A percentile compares a stretch with the other conserved stretches of the same genome.
Evolutionary conservation across 2,888 invertebrate genomes (phyloP).

Genomic region (Eupithecia abbreviata): DNA sequence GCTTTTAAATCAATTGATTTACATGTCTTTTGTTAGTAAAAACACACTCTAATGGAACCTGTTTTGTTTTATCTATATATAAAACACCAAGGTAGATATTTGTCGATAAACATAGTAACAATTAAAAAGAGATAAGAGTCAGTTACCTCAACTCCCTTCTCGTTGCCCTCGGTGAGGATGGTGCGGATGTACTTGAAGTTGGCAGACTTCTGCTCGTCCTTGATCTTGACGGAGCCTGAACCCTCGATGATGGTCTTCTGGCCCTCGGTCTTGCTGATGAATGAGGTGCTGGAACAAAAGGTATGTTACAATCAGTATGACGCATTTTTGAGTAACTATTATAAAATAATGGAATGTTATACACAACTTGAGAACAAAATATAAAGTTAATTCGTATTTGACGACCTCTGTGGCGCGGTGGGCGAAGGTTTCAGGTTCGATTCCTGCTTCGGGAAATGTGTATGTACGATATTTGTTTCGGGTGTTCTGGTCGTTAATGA

Average conservation of each 20-base stretch:
- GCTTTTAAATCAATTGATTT: too few species aligned
- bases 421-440: too few species aligned
- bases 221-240: conserved; percentile 88
- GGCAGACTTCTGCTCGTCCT: conserved; percentile 86
- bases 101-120: not conserved
- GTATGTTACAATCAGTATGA: not conserved
- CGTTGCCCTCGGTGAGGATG: conserved; percentile 85
- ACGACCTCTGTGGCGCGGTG: too few species aligned
- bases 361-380: not conserved
- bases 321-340: not conserved
- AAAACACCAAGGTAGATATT: not conserved
- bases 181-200: conserved; percentile 90
- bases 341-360: not conserved
- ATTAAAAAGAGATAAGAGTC: not conserved
- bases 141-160: conserved; percentile 84
- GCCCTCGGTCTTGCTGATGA: conserved; percentile 87
- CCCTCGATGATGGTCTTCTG: conserved; percentile 90
- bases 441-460: too few species aligned
- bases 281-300: conserved; percentile 82
- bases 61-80: too few species aligned
- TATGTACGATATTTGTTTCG: too few species aligned
- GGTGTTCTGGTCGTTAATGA: too few species aligned
- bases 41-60: too few species aligned
- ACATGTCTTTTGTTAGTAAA: too few species aligned
- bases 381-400: not conserved